Evolutionary conservation across 2,888 invertebrate species (phyloP).

Genomic region (Ennomos fuscantarius): DNA sequence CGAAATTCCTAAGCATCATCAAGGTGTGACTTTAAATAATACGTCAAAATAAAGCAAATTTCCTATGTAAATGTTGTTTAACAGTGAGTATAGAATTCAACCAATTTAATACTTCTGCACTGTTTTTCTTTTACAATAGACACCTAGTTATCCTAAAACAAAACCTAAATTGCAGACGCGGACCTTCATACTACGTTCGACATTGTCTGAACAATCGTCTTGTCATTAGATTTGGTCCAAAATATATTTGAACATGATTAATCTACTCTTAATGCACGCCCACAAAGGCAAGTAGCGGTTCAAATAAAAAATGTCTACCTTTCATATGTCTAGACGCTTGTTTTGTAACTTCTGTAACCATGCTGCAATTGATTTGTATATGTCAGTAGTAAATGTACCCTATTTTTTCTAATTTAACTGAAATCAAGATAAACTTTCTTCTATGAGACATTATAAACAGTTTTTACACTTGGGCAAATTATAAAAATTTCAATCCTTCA

Average conservation of each 20-base stretch:
- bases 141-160: constrained; percentile 36
- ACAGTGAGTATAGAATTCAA: too few relatives aligned
- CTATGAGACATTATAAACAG: too few relatives aligned
- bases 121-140: neutral
- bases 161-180: constrained; percentile 20
- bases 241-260: constrained; percentile 56
- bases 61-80: too few relatives aligned
- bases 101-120: too few relatives aligned
- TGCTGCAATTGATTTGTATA: constrained; percentile 1
- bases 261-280: constrained; percentile 62
- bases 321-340: constrained; percentile 66
- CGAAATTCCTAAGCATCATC: too few relatives aligned
- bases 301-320: constrained; percentile 68
- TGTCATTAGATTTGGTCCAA: constrained; percentile 31
- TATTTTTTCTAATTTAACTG: too few relatives aligned
- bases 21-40: too few relatives aligned
- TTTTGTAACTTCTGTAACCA: constrained; percentile 53
- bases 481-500: too few relatives aligned
- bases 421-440: too few relatives aligned
- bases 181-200: constrained; percentile 4
- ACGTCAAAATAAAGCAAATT: too few relatives aligned
- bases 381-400: constrained; percentile 10
- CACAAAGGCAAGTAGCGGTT: constrained; percentile 55
- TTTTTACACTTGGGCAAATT: constrained; percentile 2
- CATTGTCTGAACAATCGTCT: constrained; percentile 17